phyloP scores from a whole-genome alignment of 2,888 invertebrate genomes.

The Apodemia zela region DNA sequence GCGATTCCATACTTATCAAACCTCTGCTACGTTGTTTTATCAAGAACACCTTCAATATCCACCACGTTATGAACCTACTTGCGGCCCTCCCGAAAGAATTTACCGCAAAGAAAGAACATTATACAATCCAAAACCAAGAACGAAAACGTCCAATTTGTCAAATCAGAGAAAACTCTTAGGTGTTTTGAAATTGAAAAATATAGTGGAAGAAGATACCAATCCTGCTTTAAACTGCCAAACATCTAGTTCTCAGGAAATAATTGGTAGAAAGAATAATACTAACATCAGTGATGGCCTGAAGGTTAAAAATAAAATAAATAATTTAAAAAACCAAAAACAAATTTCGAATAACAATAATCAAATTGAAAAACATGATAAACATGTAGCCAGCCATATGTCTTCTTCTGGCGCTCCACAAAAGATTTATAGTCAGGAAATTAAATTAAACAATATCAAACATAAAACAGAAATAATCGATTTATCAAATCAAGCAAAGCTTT shows the following conservation, averaged over 20 bases:
- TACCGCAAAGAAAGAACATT: conserved; percentile 21
- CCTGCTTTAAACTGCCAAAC: background rate
- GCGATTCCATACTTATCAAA: conserved; percentile 11
- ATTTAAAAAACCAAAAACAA: background rate
- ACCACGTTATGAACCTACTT: conserved; percentile 13
- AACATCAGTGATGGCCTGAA: background rate
- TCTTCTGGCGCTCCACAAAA: too few relatives aligned
- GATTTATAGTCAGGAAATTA: background rate
- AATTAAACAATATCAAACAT: too few relatives aligned
- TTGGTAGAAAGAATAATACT: background rate
- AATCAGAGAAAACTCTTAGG: background rate
- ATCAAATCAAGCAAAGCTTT: background rate
- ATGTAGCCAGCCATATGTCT: background rate
- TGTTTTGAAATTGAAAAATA: background rate
- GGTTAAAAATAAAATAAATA: background rate
- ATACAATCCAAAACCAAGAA: conserved; percentile 7
- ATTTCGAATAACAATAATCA: background rate
- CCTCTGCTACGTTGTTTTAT: background rate
- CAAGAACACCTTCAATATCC: background rate
- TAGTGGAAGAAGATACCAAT: background rate
- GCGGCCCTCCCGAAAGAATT: conserved; percentile 25
- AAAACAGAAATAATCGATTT: background rate
- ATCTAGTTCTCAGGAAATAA: background rate
- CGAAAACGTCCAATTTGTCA: conserved; percentile 1
- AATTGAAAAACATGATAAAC: background rate